Conservation (phyloP, 2,888 invertebrate species). For the Cerceris ruficornis region DNA sequence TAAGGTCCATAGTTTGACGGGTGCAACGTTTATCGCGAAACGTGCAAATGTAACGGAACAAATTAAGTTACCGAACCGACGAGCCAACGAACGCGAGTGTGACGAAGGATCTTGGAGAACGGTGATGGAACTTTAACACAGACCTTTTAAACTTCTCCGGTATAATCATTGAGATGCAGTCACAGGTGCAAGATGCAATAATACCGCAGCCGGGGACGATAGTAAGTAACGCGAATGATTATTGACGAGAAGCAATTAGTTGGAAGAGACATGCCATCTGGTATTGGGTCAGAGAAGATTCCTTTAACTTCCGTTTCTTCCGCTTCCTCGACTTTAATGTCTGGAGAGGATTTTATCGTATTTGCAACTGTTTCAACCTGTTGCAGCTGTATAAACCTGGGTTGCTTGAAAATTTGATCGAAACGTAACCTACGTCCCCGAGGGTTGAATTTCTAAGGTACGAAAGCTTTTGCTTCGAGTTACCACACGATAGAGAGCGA, state of each 20-base stretch:
- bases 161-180: no score
- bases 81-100: constrained; percentile 10
- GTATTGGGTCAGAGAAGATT: neutral
- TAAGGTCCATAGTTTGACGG: constrained; percentile 10
- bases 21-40: constrained; percentile 16
- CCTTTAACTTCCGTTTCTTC: neutral
- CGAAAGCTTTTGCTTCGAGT: constrained; percentile 26
- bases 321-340: constrained; percentile 4
- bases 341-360: constrained; percentile 32
- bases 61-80: constrained; percentile 25
- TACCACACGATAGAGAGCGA: constrained; percentile 29
- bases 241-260: neutral
- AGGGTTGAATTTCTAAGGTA: constrained; percentile 40
- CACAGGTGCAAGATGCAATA: no score
- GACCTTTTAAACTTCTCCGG: neutral
- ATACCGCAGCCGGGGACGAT: neutral
- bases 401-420: constrained; percentile 46
- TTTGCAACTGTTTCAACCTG: constrained; percentile 60
- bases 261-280: neutral
- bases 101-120: constrained; percentile 16
- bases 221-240: neutral
- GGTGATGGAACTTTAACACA: neutral
- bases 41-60: constrained; percentile 19
- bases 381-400: constrained; percentile 39
- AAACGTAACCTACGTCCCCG: constrained; percentile 32